phyloP scores from a whole-genome alignment of 2,888 invertebrate genomes.

The Saturnia japonica region DNA sequence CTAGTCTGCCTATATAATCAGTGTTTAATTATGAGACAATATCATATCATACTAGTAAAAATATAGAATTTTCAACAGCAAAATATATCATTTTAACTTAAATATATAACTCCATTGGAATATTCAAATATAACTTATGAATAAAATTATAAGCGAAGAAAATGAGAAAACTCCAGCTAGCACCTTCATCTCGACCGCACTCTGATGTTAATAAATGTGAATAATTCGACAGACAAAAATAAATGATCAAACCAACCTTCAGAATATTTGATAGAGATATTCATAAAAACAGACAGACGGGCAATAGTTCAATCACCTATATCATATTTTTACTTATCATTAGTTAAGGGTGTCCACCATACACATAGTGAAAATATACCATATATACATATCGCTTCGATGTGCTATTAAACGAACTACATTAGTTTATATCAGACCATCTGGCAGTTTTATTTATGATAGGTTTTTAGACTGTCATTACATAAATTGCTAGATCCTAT shows the following conservation, averaged over 20 bases:
- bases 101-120: not conserved
- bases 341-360: too few relatives aligned
- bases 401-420: too few relatives aligned
- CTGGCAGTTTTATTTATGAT: too few relatives aligned
- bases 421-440: too few relatives aligned
- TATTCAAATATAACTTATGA: conserved; percentile 41
- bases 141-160: conserved; percentile 43
- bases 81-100: not conserved
- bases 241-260: conserved; percentile 1
- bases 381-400: too few relatives aligned
- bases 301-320: not conserved
- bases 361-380: too few relatives aligned
- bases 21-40: not conserved
- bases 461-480: too few relatives aligned
- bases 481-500: too few relatives aligned
- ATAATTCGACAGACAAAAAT: conserved; percentile 30
- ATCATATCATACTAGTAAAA: not conserved
- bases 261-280: not conserved
- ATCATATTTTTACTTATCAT: too few relatives aligned
- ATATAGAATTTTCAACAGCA: not conserved
- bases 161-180: conserved; percentile 36
- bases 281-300: not conserved
- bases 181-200: conserved; percentile 33
- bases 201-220: conserved; percentile 50
- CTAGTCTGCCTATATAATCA: too few relatives aligned